Conservation (phyloP, 2,888 invertebrate species). For the Prosapia bicincta region DNA sequence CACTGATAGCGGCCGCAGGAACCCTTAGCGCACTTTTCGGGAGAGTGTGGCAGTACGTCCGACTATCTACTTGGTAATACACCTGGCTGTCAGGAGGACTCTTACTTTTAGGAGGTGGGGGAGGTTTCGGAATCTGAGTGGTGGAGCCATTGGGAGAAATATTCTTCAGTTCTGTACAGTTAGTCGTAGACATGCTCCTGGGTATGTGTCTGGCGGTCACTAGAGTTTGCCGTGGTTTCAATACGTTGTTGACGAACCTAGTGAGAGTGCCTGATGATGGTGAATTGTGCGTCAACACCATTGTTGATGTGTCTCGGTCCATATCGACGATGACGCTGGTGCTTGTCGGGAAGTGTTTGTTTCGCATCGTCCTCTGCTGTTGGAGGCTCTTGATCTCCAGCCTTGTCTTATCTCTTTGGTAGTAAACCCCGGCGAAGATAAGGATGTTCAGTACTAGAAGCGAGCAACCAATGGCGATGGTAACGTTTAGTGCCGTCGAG, state of each 20-base stretch:
- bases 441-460: conserved; percentile 74
- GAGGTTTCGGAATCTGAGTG: background rate
- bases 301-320: conserved; percentile 54
- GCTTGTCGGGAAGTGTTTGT: conserved; percentile 8
- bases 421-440: conserved; percentile 80
- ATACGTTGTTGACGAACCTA: background rate
- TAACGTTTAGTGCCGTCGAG: conserved; percentile 70
- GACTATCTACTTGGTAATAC: conserved; percentile 26
- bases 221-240: conserved; percentile 10
- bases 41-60: background rate
- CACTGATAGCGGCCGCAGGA: conserved; percentile 19
- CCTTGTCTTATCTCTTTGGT: conserved; percentile 71
- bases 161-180: background rate
- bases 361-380: conserved; percentile 15
- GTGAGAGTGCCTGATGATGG: conserved; percentile 26
- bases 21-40: conserved; percentile 5
- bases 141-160: conserved; percentile 14
- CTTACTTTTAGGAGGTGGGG: background rate
- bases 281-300: conserved; percentile 47
- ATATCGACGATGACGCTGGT: conserved; percentile 24
- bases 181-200: background rate
- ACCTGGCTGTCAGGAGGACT: background rate
- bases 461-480: conserved; percentile 77
- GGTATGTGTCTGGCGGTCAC: background rate
- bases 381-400: conserved; percentile 51